Evolutionary conservation across 2,797 vertebrate genomes (phyloP).

Genomic region (Melanotaenia boesemani): DNA sequence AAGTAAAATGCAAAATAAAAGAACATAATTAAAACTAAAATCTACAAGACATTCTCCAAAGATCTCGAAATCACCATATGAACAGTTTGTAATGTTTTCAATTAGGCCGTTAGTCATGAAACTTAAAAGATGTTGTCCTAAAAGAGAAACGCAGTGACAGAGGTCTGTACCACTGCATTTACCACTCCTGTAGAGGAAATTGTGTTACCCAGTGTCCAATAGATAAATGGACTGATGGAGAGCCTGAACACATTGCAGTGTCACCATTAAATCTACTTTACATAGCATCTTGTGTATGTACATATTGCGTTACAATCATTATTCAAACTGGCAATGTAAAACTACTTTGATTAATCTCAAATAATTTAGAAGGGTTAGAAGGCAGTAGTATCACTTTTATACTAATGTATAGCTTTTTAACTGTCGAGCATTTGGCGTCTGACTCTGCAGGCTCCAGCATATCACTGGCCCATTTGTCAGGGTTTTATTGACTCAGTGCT

Average conservation of each 20-base stretch:
- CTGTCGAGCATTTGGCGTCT: constrained; percentile 15
- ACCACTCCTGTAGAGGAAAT: not conserved
- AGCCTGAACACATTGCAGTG: not conserved
- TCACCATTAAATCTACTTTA: not conserved
- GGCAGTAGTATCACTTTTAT: not conserved
- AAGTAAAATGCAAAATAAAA: not conserved
- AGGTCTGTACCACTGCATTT: not conserved
- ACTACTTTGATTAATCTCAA: not conserved
- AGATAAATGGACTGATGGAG: not conserved
- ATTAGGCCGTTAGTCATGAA: not conserved
- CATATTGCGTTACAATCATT: not conserved
- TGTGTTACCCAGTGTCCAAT: not conserved
- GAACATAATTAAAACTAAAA: not conserved
- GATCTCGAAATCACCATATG: not conserved
- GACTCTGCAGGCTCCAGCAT: constrained; percentile 56
- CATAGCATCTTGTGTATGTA: not conserved
- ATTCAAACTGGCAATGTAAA: not conserved
- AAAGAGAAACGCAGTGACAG: not conserved
- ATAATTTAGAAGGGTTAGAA: not conserved
- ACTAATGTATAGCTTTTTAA: constrained; percentile 8
- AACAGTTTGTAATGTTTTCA: not conserved
- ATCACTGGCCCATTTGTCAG: constrained; percentile 70
- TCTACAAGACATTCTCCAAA: not conserved
- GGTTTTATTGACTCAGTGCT: constrained; percentile 79
- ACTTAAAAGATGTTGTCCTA: not conserved